Conservation (phyloP, 2,888 invertebrate genomes). For the Caenorhabditis virilis region DNA sequence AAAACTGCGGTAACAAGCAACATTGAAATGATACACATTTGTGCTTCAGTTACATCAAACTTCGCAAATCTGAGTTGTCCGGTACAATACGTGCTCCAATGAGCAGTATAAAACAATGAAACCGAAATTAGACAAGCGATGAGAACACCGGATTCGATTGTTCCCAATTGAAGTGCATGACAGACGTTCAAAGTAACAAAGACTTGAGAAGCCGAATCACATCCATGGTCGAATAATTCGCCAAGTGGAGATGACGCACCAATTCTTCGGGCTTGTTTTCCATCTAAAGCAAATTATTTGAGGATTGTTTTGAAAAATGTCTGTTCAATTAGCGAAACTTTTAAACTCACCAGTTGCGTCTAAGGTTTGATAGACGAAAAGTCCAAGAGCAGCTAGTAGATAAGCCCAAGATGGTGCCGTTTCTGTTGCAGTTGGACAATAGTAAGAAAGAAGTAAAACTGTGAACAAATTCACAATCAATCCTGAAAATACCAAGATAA, state of each 20-base stretch:
- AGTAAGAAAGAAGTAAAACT: conserved; percentile 86
- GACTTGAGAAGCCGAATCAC: conserved; percentile 93
- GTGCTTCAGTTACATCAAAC: conserved; percentile 93
- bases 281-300: conserved; percentile 17
- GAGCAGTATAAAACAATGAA: conserved; percentile 95
- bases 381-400: conserved; percentile 85
- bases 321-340: background rate
- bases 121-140: conserved; percentile 93
- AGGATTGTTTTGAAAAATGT: background rate
- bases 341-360: conserved; percentile 81
- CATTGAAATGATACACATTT: conserved; percentile 86
- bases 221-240: conserved; percentile 98
- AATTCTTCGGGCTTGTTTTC: conserved; percentile 86
- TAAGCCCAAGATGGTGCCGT: conserved; percentile 81
- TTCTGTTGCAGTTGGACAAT: conserved; percentile 87
- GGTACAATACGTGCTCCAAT: conserved; percentile 99
- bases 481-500: conserved; percentile 26
- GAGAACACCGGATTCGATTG: conserved; percentile 90
- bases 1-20: conserved; percentile 85
- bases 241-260: conserved; percentile 89
- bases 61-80: conserved; percentile 74
- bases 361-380: conserved; percentile 94
- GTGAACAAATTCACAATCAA: conserved; percentile 75
- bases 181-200: conserved; percentile 94
- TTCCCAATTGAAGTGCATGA: conserved; percentile 88